phyloP scores from a whole-genome alignment of 2,113 vertebrate species.

The Pagrus major region DNA sequence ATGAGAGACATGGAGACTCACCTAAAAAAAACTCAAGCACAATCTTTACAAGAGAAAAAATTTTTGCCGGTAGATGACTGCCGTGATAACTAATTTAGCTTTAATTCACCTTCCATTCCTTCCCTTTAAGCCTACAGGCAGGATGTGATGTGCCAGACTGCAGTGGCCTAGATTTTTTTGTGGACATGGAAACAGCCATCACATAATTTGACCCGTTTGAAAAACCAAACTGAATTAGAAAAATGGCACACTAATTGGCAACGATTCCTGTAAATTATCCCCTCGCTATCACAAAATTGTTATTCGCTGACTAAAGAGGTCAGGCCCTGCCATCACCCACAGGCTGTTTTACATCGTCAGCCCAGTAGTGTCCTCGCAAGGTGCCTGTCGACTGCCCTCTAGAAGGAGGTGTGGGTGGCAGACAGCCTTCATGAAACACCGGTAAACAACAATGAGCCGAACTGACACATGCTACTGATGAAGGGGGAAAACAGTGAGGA shows the following conservation, averaged over 20 bases:
- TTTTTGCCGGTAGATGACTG: conserved; percentile 60
- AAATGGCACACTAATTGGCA: conserved; percentile 46
- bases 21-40: conserved; percentile 64
- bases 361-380: conserved; percentile 52
- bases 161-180: conserved; percentile 78
- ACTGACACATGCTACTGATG: conserved; percentile 81
- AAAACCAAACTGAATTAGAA: conserved; percentile 44
- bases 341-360: conserved; percentile 53
- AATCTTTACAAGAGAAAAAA: conserved; percentile 64
- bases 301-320: conserved; percentile 51
- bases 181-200: conserved; percentile 52
- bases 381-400: conserved; percentile 62
- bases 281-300: conserved; percentile 22
- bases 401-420: conserved; percentile 78
- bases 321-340: conserved; percentile 47
- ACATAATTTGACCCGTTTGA: conserved; percentile 48
- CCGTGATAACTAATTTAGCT: conserved; percentile 83
- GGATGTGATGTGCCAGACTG: conserved; percentile 53
- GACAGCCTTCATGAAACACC: conserved; percentile 71
- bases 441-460: conserved; percentile 81
- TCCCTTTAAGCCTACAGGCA: conserved; percentile 68
- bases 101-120: conserved; percentile 82
- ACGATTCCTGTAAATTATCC: conserved; percentile 20
- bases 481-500: conserved; percentile 70
- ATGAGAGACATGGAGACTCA: conserved; percentile 68